A percentile compares a stretch with the other conserved stretches of the same genome.
phyloP scores from a whole-genome alignment of 2,113 vertebrate genomes.

The Setophaga coronata region DNA sequence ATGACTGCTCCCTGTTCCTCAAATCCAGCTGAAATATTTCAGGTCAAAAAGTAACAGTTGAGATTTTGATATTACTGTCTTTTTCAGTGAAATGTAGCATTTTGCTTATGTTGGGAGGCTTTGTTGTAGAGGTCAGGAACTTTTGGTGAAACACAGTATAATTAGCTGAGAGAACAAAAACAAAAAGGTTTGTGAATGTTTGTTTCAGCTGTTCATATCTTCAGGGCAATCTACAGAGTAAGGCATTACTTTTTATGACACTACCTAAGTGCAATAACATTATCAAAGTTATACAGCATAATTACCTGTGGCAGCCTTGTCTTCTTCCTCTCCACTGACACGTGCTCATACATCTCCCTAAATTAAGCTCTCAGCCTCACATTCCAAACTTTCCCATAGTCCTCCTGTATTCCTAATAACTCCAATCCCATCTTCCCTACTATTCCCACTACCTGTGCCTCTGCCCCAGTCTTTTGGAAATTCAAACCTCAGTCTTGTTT shows the following conservation, averaged over 20 bases:
- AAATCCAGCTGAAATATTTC: neutral
- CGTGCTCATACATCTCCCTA: neutral
- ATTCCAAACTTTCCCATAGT: neutral
- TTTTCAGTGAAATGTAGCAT: neutral
- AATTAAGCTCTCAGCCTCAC: neutral
- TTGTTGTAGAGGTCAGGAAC: neutral
- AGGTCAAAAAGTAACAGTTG: neutral
- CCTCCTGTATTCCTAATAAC: neutral
- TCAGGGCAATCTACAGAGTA: neutral
- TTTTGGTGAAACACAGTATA: neutral
- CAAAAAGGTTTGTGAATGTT: neutral
- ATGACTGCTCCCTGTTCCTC: neutral
- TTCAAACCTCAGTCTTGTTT: neutral
- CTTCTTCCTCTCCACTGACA: neutral
- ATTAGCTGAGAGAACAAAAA: neutral
- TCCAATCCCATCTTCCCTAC: neutral
- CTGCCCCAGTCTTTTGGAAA: neutral
- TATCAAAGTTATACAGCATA: neutral
- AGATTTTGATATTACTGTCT: neutral
- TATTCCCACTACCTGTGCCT: neutral
- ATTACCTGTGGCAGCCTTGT: neutral
- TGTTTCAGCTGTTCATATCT: neutral
- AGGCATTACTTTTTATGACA: neutral
- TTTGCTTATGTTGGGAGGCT: neutral
- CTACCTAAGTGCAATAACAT: neutral